Evolutionary conservation across 2,797 vertebrate genomes (phyloP).

Genomic region (Menidia menidia): DNA sequence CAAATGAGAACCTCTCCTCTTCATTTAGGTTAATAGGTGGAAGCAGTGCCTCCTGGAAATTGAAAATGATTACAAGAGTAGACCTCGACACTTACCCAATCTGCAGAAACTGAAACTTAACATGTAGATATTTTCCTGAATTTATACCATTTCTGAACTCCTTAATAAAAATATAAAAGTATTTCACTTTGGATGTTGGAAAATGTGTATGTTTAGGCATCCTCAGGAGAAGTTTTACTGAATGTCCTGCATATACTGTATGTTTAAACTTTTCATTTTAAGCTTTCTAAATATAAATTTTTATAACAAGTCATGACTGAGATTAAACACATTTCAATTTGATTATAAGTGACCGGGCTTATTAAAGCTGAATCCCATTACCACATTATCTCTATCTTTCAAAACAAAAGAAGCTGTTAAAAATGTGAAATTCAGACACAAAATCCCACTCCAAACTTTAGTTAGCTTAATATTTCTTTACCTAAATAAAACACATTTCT

Average conservation of each 20-base stretch:
- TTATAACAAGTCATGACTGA: not conserved
- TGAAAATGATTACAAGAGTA: not conserved
- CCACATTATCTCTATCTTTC: too few relatives aligned
- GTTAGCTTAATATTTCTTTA: too few relatives aligned
- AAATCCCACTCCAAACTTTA: not conserved
- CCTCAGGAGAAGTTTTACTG: not conserved
- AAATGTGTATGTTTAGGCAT: too few relatives aligned
- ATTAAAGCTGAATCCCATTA: not conserved
- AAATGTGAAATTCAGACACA: not conserved
- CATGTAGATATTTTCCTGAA: too few relatives aligned
- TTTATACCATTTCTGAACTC: too few relatives aligned
- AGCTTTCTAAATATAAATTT: not conserved
- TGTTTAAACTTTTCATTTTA: too few relatives aligned
- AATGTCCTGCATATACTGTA: not conserved
- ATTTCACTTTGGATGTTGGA: not conserved
- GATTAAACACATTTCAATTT: not conserved
- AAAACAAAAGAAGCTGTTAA: too few relatives aligned
- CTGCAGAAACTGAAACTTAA: too few relatives aligned
- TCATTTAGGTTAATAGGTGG: slow-evolving; percentile 16
- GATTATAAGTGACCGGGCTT: not conserved
- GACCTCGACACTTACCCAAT: too few relatives aligned
- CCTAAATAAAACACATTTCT: too few relatives aligned
- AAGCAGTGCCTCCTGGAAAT: slow-evolving; percentile 4
- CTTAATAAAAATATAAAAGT: too few relatives aligned
- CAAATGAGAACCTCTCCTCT: slow-evolving; percentile 7